Evolutionary conservation across 30 jellyfish, hydroid and myxozoan species (phyloP).

Genomic region (Chironex yamaguchii): DNA sequence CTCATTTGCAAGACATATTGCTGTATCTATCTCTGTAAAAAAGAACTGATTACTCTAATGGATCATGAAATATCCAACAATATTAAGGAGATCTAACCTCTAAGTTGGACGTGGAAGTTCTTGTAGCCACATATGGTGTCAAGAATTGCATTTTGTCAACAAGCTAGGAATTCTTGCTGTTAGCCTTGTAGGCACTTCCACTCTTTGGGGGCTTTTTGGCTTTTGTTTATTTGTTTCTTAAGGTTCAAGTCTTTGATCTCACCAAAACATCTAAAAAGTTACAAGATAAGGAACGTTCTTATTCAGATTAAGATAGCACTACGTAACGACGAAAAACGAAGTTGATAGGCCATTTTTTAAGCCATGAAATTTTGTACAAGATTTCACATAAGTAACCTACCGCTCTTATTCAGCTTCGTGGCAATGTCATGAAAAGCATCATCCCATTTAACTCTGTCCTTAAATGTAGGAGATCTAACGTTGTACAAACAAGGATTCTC

Average conservation of each 20-base stretch:
- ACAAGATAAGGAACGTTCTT: too few relatives aligned
- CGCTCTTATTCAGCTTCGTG: too few relatives aligned
- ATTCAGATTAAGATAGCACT: too few relatives aligned
- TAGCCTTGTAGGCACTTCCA: constrained; percentile 42
- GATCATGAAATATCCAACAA: too few relatives aligned
- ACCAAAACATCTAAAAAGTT: constrained; percentile 21
- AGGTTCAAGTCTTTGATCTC: neutral
- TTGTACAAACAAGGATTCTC: neutral
- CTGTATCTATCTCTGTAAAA: too few relatives aligned
- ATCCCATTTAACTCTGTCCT: neutral
- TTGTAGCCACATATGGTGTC: constrained; percentile 51
- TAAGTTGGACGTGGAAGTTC: constrained; percentile 26
- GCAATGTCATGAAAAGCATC: neutral
- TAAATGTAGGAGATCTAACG: neutral
- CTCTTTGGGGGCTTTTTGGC: constrained; percentile 18
- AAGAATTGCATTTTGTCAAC: constrained; percentile 19
- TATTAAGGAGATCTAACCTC: constrained; percentile 8
- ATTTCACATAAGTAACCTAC: too few relatives aligned
- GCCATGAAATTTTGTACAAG: too few relatives aligned
- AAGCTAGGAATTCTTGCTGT: constrained; percentile 13
- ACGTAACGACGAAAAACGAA: too few relatives aligned
- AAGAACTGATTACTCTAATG: too few relatives aligned
- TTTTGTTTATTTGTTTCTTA: constrained; percentile 25
- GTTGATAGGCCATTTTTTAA: too few relatives aligned
- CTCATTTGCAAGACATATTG: too few relatives aligned